These are phyloP conservation scores for Pheosia gnoma DNA, from an alignment of 2,888 invertebrate genomes.

Conservation along the genomic window DNA sequence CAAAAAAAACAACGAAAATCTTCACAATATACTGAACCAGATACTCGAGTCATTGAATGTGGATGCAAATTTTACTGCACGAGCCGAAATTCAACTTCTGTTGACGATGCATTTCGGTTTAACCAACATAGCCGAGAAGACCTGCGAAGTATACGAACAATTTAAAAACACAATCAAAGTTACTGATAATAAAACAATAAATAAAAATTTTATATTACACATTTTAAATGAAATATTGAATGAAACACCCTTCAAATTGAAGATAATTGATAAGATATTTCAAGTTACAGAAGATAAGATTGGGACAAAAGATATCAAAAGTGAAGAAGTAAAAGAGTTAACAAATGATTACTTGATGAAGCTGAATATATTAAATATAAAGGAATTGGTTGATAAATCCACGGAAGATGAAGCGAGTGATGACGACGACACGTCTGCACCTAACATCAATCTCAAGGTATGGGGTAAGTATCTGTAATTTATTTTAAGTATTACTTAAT, in stretches of 20 bases:
- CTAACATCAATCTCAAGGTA: slow-evolving; percentile 19
- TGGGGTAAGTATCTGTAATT: slow-evolving; percentile 36
- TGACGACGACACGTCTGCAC: background rate
- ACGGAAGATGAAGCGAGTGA: background rate
- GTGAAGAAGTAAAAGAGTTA: slow-evolving; percentile 11
- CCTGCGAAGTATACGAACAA: slow-evolving; percentile 34
- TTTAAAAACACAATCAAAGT: slow-evolving; percentile 25
- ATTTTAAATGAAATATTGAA: slow-evolving; percentile 29
- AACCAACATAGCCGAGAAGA: slow-evolving; percentile 38
- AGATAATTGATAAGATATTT: slow-evolving; percentile 11
- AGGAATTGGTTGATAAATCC: slow-evolving; percentile 11
- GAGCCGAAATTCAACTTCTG: slow-evolving; percentile 32
- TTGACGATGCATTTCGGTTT: slow-evolving; percentile 46
- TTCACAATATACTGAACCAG: slow-evolving; percentile 43
- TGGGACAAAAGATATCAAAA: background rate
- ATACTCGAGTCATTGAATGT: slow-evolving; percentile 45
- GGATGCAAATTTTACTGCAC: slow-evolving; percentile 26
- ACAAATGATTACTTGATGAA: slow-evolving; percentile 12
- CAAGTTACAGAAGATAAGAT: background rate
- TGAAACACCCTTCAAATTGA: slow-evolving; percentile 14
- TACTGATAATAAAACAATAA: slow-evolving; percentile 16
- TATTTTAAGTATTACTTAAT: background rate
- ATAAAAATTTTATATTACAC: slow-evolving; percentile 16
- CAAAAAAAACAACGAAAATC: slow-evolving; percentile 28
- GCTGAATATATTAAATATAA: slow-evolving; percentile 13